Base-by-base conservation (phyloP, 1,140 invertebrate genomes). In the Brachystomella parvula region DNA sequence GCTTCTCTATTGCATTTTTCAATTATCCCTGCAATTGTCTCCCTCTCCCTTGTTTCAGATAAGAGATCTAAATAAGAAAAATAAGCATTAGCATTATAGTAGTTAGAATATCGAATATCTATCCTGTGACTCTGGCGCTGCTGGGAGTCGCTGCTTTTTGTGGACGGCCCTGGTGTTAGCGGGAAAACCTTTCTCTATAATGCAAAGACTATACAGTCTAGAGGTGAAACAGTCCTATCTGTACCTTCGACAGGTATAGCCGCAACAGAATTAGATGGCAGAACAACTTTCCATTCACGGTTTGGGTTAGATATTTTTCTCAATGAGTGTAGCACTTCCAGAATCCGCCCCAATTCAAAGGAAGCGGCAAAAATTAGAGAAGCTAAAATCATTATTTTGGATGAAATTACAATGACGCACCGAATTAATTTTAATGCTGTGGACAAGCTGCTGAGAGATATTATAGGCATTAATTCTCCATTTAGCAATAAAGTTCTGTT, bases 181-280 rank as follows among this genome's bases (percentile, higher is more conserved):
- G 65, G 65, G 31, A 66, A 65, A 35, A 65, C 64, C 53, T 70
- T 63, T 32, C 33, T 70, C 2, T 67, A 68, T 61, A 61, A 57
- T 2, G 6, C 47, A 35, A 19, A 47, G 24, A 32, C 9, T 12
- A 2, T 64, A 29, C 56, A 56, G 26, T 49, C 31, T 6, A 29
- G 47, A 32, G 47, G 44, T 17, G 3, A 53, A 30, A 35, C 28
- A 2, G 66, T 56, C 9, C 12, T 67, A 28, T n/a, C 64, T 28
- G 47, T 71, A 0, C 69, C 71, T 24, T 59, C 66, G 6, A 70
- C 71, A 26, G 71, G 70, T 12, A 67, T 73, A 21, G 71, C 71
- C 15, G 70, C 64, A 2, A 65, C 61, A 28, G 24, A 71, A 3
- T 62, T 73, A n/a, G 24, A n/a, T 1, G 62, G 31, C 3, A 66